Evolutionary conservation across 2,113 vertebrate species (phyloP).

Genomic region (Dipodomys spectabilis): DNA sequence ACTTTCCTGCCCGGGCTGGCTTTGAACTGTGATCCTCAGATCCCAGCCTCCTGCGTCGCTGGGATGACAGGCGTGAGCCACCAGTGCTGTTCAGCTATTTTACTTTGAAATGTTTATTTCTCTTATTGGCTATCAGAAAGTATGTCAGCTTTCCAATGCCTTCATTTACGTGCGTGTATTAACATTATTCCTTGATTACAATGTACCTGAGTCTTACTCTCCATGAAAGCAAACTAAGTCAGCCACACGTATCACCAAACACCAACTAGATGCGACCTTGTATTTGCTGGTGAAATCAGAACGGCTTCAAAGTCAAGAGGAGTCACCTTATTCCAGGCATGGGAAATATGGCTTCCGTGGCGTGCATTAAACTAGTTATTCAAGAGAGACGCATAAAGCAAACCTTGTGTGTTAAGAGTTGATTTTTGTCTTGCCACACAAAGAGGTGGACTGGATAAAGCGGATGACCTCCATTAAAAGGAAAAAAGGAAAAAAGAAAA

Average conservation of each 20-base stretch:
- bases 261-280: not conserved
- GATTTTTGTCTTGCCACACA: slow-evolving; percentile 81
- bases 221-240: not conserved
- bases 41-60: no score
- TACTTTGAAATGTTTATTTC: slow-evolving; percentile 4
- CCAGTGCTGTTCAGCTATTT: not conserved
- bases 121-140: slow-evolving; percentile 13
- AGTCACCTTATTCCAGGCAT: slow-evolving; percentile 59
- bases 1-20: no score
- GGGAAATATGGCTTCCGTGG: slow-evolving; percentile 15
- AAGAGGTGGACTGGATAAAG: slow-evolving; percentile 80
- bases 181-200: not conserved
- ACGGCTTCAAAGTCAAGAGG: slow-evolving; percentile 57
- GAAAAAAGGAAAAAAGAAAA: slow-evolving; percentile 58
- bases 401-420: slow-evolving; percentile 74
- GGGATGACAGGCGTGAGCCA: no score
- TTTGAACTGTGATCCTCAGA: no score
- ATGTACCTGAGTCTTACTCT: not conserved
- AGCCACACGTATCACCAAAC: not conserved
- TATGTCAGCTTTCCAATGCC: not conserved
- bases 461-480: slow-evolving; percentile 84
- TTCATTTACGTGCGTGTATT: not conserved
- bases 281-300: slow-evolving; percentile 38
- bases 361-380: slow-evolving; percentile 70
- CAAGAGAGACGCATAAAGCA: slow-evolving; percentile 63